phyloP scores from a whole-genome alignment of 2,797 vertebrate genomes.

The Pelodytes ibericus region DNA sequence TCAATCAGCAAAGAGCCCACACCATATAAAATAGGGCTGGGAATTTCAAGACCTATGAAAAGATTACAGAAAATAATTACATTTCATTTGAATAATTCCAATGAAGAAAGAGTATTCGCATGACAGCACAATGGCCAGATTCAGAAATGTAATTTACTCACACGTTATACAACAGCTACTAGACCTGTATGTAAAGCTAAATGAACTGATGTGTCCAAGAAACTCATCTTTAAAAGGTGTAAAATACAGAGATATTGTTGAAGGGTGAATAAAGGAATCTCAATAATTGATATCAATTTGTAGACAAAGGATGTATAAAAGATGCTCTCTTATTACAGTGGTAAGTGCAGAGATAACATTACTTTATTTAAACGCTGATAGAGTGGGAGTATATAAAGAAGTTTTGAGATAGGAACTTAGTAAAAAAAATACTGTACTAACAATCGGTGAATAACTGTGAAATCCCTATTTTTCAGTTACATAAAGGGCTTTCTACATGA shows the following conservation, averaged over 20 bases:
- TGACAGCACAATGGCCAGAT: constrained; percentile 31
- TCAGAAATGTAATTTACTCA: constrained; percentile 40
- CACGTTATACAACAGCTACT: constrained; percentile 28
- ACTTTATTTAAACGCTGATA: not conserved
- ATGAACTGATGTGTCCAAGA: constrained; percentile 26
- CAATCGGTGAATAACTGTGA: too few relatives aligned
- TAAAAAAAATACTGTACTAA: too few relatives aligned
- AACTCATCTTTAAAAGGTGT: constrained; percentile 21
- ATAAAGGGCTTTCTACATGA: too few relatives aligned
- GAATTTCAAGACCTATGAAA: constrained; percentile 16
- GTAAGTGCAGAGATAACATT: constrained; percentile 30
- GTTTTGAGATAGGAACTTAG: not conserved
- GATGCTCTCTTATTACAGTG: constrained; percentile 19
- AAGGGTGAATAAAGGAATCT: constrained; percentile 41
- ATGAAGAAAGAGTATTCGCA: constrained; percentile 19
- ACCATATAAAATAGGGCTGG: too few relatives aligned
- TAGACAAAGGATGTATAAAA: constrained; percentile 43
- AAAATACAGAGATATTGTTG: constrained; percentile 34
- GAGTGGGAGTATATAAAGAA: not conserved
- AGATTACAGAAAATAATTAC: constrained; percentile 43
- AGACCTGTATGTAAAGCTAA: constrained; percentile 34
- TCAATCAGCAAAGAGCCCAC: too few relatives aligned
- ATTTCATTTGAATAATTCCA: constrained; percentile 27
- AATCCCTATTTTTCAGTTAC: too few relatives aligned
- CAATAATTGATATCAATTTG: constrained; percentile 51